phyloP scores from a whole-genome alignment of 1,140 invertebrate genomes.

The Nylanderia fulva region DNA sequence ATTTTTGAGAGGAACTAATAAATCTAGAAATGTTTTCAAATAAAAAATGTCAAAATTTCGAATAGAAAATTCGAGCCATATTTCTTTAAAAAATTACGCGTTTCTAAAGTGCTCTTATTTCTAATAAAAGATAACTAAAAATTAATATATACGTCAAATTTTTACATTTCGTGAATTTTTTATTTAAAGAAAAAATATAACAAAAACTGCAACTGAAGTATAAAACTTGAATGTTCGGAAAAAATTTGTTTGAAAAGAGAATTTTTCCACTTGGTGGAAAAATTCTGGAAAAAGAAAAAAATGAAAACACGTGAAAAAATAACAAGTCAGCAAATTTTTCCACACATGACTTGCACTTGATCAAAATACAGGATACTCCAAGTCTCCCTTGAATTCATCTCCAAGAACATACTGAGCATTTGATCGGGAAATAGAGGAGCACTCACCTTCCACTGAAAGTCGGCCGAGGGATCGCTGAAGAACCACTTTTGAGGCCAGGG shows the following conservation, averaged over 20 bases:
- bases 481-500: constrained; percentile 86
- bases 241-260: neutral
- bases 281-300: neutral
- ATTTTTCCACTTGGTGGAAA: no score
- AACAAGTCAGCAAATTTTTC: constrained; percentile 8
- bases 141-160: neutral
- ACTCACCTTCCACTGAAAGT: constrained; percentile 89
- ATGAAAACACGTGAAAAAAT: neutral
- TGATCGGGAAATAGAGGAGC: constrained; percentile 46
- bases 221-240: neutral
- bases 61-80: neutral
- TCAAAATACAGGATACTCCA: constrained; percentile 25
- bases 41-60: neutral
- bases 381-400: neutral
- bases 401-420: neutral
- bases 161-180: neutral
- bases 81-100: neutral
- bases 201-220: neutral
- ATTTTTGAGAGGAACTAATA: neutral
- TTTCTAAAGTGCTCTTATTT: neutral
- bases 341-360: constrained; percentile 12
- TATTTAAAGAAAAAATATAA: neutral
- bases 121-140: neutral
- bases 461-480: constrained; percentile 88
- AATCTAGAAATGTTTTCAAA: neutral